These are phyloP conservation scores for Phycodurus eques DNA, from an alignment of 2,113 vertebrate species.

Conservation along the genomic window DNA sequence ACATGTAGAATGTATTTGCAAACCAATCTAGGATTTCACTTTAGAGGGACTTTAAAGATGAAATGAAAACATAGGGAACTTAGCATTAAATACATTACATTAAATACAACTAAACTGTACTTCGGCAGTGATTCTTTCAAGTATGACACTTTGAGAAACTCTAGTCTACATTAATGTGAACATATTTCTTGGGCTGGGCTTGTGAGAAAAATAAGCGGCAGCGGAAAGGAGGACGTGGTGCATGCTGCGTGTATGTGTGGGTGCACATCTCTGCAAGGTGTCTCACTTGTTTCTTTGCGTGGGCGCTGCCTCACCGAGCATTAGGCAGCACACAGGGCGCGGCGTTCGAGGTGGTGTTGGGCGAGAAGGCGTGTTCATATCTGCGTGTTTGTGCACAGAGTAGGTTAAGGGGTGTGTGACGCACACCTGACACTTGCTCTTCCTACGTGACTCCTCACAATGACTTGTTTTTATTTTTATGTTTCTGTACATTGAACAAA, in stretches of 20 bases:
- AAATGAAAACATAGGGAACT: neutral
- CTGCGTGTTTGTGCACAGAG: constrained; percentile 14
- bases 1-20: too few relatives aligned
- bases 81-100: neutral
- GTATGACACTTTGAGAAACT: neutral
- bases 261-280: constrained; percentile 68
- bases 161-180: neutral
- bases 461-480: neutral
- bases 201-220: constrained; percentile 46
- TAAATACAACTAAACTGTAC: neutral
- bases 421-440: constrained; percentile 14
- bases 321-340: constrained; percentile 58
- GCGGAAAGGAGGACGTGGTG: constrained; percentile 57
- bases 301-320: constrained; percentile 53
- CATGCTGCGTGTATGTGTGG: constrained; percentile 55
- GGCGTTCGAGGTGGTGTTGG: constrained; percentile 35
- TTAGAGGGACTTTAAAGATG: too few relatives aligned
- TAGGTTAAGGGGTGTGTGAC: constrained; percentile 28
- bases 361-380: constrained; percentile 42
- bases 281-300: constrained; percentile 52
- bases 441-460: constrained; percentile 4
- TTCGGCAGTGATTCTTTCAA: neutral
- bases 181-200: neutral
- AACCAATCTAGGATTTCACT: too few relatives aligned
- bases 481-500: neutral